These are phyloP conservation scores for Momotus momota DNA, from an alignment of 2,797 vertebrate species.

Conservation along the genomic window DNA sequence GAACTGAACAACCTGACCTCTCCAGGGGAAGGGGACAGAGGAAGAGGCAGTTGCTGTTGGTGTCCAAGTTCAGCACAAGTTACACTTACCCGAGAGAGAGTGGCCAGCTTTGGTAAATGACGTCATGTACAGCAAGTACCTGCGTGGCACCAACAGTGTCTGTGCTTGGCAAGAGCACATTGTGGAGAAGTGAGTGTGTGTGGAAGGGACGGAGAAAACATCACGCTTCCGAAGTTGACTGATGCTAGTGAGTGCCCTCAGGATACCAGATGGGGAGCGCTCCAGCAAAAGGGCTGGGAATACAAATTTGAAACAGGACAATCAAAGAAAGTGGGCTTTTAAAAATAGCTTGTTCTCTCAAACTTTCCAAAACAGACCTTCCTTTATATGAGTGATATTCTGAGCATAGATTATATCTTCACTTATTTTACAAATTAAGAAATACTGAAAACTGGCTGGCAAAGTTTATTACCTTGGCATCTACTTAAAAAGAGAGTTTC, in stretches of 20 bases:
- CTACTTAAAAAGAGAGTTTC: slow-evolving; percentile 46
- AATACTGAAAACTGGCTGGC: slow-evolving; percentile 17
- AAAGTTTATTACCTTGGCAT: slow-evolving; percentile 42
- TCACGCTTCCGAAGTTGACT: neutral
- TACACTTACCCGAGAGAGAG: neutral
- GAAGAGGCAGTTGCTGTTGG: neutral
- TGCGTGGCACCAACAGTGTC: neutral
- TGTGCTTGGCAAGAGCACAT: neutral
- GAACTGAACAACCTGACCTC: neutral
- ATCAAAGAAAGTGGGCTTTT: neutral
- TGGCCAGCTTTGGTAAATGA: neutral
- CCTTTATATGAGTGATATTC: slow-evolving; percentile 4
- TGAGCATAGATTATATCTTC: slow-evolving; percentile 7
- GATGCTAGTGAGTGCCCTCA: neutral
- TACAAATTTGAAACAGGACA: neutral
- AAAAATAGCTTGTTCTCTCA: slow-evolving; percentile 36
- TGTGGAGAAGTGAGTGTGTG: neutral
- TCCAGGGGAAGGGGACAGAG: neutral
- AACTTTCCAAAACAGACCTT: slow-evolving; percentile 24
- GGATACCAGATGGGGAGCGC: neutral
- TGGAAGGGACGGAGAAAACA: neutral
- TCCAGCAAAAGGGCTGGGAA: neutral
- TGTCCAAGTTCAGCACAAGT: neutral
- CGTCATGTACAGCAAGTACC: neutral
- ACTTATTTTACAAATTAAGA: slow-evolving; percentile 33